Evolutionary conservation across 2,888 invertebrate species (phyloP).

Genomic region (Macrophya annulata): DNA sequence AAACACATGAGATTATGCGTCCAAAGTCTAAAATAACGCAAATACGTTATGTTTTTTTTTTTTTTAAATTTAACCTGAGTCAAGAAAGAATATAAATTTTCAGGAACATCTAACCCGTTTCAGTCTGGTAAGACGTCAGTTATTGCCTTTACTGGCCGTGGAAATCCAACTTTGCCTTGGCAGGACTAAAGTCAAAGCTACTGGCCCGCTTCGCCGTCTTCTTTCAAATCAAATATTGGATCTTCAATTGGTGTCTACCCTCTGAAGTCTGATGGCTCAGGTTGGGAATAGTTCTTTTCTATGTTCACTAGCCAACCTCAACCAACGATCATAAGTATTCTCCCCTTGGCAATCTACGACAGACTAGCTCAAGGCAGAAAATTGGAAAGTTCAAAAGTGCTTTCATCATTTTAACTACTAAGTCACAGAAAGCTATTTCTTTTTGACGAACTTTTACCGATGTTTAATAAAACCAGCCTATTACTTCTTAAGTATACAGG

Average conservation of each 20-base stretch:
- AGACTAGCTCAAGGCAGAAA: background rate
- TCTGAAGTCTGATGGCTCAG: conserved; percentile 13
- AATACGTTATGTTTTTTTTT: background rate
- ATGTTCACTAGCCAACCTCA: background rate
- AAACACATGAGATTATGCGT: background rate
- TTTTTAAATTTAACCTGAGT: background rate
- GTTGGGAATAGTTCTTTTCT: background rate
- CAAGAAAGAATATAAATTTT: background rate
- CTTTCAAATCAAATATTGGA: conserved; percentile 43
- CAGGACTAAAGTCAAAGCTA: conserved; percentile 14
- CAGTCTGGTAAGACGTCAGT: background rate
- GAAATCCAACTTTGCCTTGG: conserved; percentile 22
- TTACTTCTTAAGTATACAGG: too few species aligned
- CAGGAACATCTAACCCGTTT: background rate
- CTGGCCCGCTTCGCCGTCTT: background rate
- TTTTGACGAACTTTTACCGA: background rate
- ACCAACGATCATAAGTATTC: background rate
- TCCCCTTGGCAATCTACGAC: background rate
- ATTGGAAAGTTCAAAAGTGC: background rate
- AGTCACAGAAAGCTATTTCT: background rate
- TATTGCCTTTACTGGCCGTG: conserved; percentile 36
- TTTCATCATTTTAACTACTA: background rate
- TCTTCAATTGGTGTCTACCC: conserved; percentile 35
- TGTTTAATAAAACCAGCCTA: background rate
- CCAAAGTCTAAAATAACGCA: background rate